A percentile compares a stretch with the other conserved stretches of the same genome.
Evolutionary conservation across 2,888 invertebrate genomes (phyloP).

Genomic region (Stenichneumon culpator): DNA sequence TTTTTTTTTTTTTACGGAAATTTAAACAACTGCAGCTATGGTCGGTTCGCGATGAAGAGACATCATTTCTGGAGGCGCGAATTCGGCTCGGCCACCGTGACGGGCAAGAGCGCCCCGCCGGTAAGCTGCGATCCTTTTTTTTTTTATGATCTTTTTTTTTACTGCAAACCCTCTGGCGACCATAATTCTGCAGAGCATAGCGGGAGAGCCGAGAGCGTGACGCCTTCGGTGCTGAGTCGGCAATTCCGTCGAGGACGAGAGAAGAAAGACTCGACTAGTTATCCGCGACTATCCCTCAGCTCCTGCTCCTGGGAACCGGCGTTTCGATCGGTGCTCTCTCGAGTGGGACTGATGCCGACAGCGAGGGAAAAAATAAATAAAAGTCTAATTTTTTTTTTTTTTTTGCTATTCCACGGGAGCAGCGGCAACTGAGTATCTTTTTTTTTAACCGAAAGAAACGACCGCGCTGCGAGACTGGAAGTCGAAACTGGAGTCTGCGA

Average conservation of each 20-base stretch:
- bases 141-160: slow-evolving; percentile 2
- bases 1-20: background rate
- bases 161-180: slow-evolving; percentile 14
- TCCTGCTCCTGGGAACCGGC: slow-evolving; percentile 49
- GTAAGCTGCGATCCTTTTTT: background rate
- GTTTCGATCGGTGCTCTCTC: slow-evolving; percentile 47
- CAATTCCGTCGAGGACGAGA: slow-evolving; percentile 49
- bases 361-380: slow-evolving; percentile 28
- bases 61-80: slow-evolving; percentile 15
- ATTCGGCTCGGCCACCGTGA: background rate
- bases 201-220: slow-evolving; percentile 53
- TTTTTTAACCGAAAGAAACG: slow-evolving; percentile 13
- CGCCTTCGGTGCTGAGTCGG: slow-evolving; percentile 50
- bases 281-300: slow-evolving; percentile 12
- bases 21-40: background rate
- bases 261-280: slow-evolving; percentile 17
- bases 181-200: slow-evolving; percentile 39
- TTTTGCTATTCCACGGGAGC: background rate
- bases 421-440: slow-evolving; percentile 10
- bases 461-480: slow-evolving; percentile 1
- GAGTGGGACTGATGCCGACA: slow-evolving; percentile 45
- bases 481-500: slow-evolving; percentile 33
- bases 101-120: background rate
- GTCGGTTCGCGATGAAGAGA: background rate
- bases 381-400: background rate